Base-by-base conservation (phyloP, 2,888 invertebrate genomes). In the Muschampia plurimacula region DNA sequence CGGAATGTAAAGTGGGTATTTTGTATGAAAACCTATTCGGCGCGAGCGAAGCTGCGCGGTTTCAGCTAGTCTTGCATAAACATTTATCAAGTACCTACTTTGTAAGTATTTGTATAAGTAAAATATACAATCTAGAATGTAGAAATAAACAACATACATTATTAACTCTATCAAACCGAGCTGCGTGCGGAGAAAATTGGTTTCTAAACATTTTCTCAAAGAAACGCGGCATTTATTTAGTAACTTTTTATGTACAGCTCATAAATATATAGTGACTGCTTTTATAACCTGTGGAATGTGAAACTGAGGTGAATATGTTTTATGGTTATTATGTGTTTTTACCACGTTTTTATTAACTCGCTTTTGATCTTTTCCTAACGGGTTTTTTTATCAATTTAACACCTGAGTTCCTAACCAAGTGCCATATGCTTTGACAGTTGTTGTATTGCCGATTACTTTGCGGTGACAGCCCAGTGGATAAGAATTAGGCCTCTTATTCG, bases 261-360 rank as follows among this genome's bases (percentile, higher is more conserved):
- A 76, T 77, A 77, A 76, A 78, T 77, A 78, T 75, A 73, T 76
- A 76, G 71, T 57, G 62, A 65, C 72, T 62, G 69, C 52, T 60
- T 66, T 71, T 66, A 72, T 67, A 49, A 41, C 52, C 41, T 52
- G 49, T 28, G 39, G 32, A 66, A 71, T 60, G 46, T 64, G 46
- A 39, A 57, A 67, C 4, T 22, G 39, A 28, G 57, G 28, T 57
- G 57, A 57, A 57, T 57, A 57, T 57, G 57, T 57, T 57, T 57
- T 57, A 57, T 57, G 57, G 57, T 28, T 57, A 57, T 28, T 57
- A 22, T 22, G 57, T 57, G 10, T 49, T 57, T 28, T 28, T 28
- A 28, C 57, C 57, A 15, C 12, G 57, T 8, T 57, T 28, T 28
- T 57, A 28, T 57, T 57, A 57, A 57, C 28, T 57, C 28, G 9